Percentiles rank a stretch among this genome's conserved stretches.
phyloP scores from a whole-genome alignment of 2,113 vertebrate species.

The Caranx ignobilis region DNA sequence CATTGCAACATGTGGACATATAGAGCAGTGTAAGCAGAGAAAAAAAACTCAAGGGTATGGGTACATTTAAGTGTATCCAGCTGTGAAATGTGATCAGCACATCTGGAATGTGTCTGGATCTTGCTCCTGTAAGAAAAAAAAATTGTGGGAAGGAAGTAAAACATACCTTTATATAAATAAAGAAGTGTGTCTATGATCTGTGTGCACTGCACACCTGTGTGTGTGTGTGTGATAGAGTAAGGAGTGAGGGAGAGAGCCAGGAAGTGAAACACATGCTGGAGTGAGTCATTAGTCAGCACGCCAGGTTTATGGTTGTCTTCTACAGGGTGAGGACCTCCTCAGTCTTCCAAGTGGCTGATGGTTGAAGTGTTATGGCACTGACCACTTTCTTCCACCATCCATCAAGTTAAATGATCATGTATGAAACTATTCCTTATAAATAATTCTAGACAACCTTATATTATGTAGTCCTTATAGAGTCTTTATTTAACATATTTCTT shows the following conservation, averaged over 20 bases:
- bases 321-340: constrained; percentile 35
- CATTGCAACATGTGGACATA: constrained; percentile 34
- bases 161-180: constrained; percentile 72
- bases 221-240: constrained; percentile 5
- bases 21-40: constrained; percentile 22
- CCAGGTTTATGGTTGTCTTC: constrained; percentile 52
- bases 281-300: constrained; percentile 53
- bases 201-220: constrained; percentile 1
- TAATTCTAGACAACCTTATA: neutral
- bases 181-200: constrained; percentile 57
- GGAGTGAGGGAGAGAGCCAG: constrained; percentile 31
- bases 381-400: constrained; percentile 36
- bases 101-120: constrained; percentile 77
- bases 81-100: constrained; percentile 76
- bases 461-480: neutral
- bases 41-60: constrained; percentile 49
- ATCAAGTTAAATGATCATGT: constrained; percentile 35
- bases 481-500: neutral
- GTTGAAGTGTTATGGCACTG: constrained; percentile 32
- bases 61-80: constrained; percentile 70
- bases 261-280: constrained; percentile 41
- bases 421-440: neutral
- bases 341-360: constrained; percentile 14
- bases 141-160: constrained; percentile 68
- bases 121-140: constrained; percentile 42